Base-by-base conservation (phyloP, 30 jellyfish, hydroid and myxozoan genomes). In the Phacellophora camtschatica region DNA sequence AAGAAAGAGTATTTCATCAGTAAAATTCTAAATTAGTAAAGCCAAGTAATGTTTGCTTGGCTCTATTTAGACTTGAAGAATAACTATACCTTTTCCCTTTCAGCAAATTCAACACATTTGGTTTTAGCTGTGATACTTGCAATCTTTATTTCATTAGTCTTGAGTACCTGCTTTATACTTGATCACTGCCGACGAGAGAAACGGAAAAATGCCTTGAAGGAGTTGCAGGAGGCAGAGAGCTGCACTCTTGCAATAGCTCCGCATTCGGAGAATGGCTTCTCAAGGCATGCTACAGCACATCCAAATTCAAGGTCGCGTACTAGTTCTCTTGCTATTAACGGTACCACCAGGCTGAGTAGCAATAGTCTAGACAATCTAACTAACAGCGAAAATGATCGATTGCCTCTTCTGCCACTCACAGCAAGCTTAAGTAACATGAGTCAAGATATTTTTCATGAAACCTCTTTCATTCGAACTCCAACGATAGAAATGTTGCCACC, bases 151-250 rank as follows among this genome's bases (percentile, higher is more conserved):
- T 95, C 96, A 0, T 68, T 84, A n/a, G 95, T 90, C 5, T 29
- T 90, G 30, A 83, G 96, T 48, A 48, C 84, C 3, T 90, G 96
- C 30, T 83, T 90, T 65, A 42, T 90, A 9, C 85, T 90, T 74
- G 96, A 90, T 49, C 98, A 90, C 51, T 90, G 95, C 49, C 95
- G 98, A 10, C 87, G 98, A n/a, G 81, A 28, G 11, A 71, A 51
- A 41, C 74, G 81, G 32, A 46, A 72, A n/a, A 39, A 66, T 11
- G 84, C 93, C 9, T 57, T 34, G 49, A 88, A 66, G 48, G 70
- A 51, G 58, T 49, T 15, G 57, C 66, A 32, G 41, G 74, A 65
- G 24, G 92, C 28, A 42, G 69, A 66, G n/a, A 58, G 64, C 18
- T 58, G 43, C 20, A 49, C 64, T 10, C 77, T 45, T 7, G 88